Conservation (phyloP, 2,797 vertebrate species). For the Pipistrellus kuhlii region DNA sequence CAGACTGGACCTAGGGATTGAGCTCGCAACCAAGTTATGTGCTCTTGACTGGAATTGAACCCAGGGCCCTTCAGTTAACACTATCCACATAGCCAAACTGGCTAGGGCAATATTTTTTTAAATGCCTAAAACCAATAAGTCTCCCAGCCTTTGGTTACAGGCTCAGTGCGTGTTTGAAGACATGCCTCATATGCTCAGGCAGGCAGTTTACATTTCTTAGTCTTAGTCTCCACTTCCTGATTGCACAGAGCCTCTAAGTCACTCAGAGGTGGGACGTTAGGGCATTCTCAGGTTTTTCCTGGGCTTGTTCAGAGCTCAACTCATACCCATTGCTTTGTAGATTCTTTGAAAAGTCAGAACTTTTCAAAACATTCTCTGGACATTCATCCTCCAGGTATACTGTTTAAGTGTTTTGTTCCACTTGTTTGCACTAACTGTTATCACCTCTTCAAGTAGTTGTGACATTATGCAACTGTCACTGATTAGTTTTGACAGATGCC, state of each 20-base stretch:
- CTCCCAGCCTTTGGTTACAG: background rate
- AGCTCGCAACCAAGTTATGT: no score
- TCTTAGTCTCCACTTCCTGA: background rate
- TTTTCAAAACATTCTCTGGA: background rate
- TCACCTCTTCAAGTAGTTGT: background rate
- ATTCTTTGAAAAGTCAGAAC: background rate
- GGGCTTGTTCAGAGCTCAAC: background rate
- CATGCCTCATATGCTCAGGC: background rate
- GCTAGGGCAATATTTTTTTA: background rate
- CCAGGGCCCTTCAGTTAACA: no score
- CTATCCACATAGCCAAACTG: no score
- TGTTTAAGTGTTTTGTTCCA: background rate
- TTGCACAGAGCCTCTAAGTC: background rate
- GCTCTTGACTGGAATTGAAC: no score
- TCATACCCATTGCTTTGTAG: background rate
- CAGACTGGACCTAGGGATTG: no score
- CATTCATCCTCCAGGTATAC: background rate
- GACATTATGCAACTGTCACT: slow-evolving; percentile 9
- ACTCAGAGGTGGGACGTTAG: background rate
- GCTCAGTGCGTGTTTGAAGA: background rate
- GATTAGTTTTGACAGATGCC: slow-evolving; percentile 16
- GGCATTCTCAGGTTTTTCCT: background rate
- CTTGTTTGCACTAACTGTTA: background rate
- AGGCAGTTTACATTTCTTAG: background rate
- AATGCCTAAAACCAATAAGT: background rate